Base-by-base conservation (phyloP, 2,113 vertebrate species). In the Phalacrocorax carbo region DNA sequence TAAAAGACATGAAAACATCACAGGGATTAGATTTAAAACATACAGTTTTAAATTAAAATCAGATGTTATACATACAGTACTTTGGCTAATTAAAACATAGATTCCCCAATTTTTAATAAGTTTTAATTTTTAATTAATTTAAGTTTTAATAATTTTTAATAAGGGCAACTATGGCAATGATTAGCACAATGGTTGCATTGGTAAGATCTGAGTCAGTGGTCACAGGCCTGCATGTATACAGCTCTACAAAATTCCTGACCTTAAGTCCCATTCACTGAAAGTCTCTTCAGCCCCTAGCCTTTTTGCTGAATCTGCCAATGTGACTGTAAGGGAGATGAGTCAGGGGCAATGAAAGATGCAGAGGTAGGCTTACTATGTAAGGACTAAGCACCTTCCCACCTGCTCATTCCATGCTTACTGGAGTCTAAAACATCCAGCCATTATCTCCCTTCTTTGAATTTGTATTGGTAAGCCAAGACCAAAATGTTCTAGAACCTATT, bases 141-240 rank as follows among this genome's bases (percentile, higher is more conserved):
- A 38, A 38, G 38, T 38, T 38, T 38, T 38, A 38, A 38, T 38
- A 7, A 17, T 22, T 76, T 86, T 90, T 68, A 68, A 7, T 38
- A 69, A 91, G 20, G 19, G 23, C 77, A 79, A 10, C 21, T 55
- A 11, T 8, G 4, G 27, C 52, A 71, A 75, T 4, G 8, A 58
- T 55, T 9, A 81, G 65, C 78, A 81, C 18, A 76, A 7, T 1
- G 5, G 34, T 4, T 54, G 49, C 44, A 51, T 3, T 22, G 16
- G 17, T 15, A 72, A 51, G 30, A 69, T 49, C 42, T 26, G 14
- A 72, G 32, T 44, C 60, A 79, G 2, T 1, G 29, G 29, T 82
- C 62, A 61, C 0, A 49, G 0, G 2, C 34, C 54, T 70, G 32
- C 18, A 25, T 2, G 12, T 18, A 29, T 13, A 38, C 12, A 65